Evolutionary conservation across 2,888 invertebrate species (phyloP).

Genomic region (Apamea sordens): DNA sequence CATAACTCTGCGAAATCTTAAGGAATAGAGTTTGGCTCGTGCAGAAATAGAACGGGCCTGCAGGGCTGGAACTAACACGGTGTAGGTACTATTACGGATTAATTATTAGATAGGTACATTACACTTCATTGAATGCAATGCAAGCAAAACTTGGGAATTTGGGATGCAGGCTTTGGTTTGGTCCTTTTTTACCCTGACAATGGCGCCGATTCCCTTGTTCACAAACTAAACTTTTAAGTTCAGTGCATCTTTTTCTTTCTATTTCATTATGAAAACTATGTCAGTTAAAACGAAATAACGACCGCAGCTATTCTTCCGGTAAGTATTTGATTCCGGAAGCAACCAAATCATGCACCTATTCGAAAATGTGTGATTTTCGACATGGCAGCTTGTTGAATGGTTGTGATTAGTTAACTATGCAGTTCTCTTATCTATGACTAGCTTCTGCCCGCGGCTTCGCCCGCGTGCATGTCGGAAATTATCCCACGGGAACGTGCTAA

Average conservation of each 20-base stretch:
- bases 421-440: not conserved
- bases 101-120: not conserved
- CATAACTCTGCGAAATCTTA: conserved; percentile 64
- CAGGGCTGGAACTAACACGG: conserved; percentile 56
- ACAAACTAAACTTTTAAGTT: too few species aligned
- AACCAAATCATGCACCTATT: not conserved
- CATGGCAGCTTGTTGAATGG: not conserved
- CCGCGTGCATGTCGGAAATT: too few species aligned
- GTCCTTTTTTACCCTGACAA: not conserved
- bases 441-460: too few species aligned
- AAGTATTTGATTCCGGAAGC: not conserved
- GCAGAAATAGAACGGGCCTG: conserved; percentile 61
- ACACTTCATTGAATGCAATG: not conserved
- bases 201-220: too few species aligned
- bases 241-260: too few species aligned
- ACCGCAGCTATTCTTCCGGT: not conserved
- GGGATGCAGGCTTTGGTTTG: not conserved
- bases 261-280: not conserved
- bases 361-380: not conserved
- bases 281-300: not conserved
- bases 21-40: conserved; percentile 59
- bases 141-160: not conserved
- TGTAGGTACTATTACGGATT: conserved; percentile 1
- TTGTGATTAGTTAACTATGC: not conserved
- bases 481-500: too few species aligned